Evolutionary conservation across 1,140 invertebrate species (phyloP).

Genomic region (Drosophila simulans): DNA sequence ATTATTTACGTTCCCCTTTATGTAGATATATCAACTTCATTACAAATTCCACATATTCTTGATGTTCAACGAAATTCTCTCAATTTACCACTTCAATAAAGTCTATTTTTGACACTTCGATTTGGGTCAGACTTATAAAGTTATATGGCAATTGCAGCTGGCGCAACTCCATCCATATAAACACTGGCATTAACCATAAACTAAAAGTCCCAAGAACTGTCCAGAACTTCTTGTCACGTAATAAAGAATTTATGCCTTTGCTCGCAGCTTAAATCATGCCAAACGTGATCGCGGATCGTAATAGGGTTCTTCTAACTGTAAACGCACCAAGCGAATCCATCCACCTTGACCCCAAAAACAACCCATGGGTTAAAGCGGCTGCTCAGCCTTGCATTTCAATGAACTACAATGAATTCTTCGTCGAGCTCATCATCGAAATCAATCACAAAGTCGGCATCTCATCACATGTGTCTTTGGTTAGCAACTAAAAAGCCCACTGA

Average conservation of each 20-base stretch:
- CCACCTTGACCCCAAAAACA: slow-evolving; percentile 66
- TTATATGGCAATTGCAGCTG: slow-evolving; percentile 46
- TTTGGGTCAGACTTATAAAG: slow-evolving; percentile 37
- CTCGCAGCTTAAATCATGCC: slow-evolving; percentile 48
- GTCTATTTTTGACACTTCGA: slow-evolving; percentile 17
- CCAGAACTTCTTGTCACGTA: slow-evolving; percentile 58
- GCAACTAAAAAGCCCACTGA: slow-evolving; percentile 41
- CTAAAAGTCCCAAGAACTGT: slow-evolving; percentile 23
- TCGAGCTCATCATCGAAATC: slow-evolving; percentile 52
- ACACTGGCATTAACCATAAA: slow-evolving; percentile 35
- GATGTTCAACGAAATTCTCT: not conserved
- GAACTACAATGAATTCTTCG: slow-evolving; percentile 29
- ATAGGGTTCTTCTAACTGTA: slow-evolving; percentile 69
- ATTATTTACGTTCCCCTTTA: too few species aligned
- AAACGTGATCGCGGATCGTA: slow-evolving; percentile 61
- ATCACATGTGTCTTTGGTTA: slow-evolving; percentile 53
- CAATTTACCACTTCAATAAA: slow-evolving; percentile 24
- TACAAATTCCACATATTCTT: not conserved
- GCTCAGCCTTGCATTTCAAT: slow-evolving; percentile 64
- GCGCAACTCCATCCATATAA: slow-evolving; percentile 7
- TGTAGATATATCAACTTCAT: too few species aligned
- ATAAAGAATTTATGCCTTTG: slow-evolving; percentile 44
- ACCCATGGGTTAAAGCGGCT: slow-evolving; percentile 14
- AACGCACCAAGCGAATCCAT: slow-evolving; percentile 40
- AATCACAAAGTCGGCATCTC: slow-evolving; percentile 70